Base-by-base conservation (phyloP, 1,140 invertebrate genomes). In the Lanistes nyassanus region DNA sequence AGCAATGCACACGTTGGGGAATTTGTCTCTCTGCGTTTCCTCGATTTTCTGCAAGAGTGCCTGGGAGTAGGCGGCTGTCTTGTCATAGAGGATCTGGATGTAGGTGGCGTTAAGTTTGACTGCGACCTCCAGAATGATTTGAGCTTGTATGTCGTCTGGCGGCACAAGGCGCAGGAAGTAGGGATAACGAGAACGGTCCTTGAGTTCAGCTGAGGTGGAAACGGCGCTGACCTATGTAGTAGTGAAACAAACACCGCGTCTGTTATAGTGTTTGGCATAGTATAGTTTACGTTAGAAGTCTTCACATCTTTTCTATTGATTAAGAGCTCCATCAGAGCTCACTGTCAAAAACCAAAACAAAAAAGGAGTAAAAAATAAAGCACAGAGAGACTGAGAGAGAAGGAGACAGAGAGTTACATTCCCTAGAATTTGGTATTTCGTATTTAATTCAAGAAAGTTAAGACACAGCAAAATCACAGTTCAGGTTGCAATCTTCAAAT, bases 141-240 rank as follows among this genome's bases (percentile, higher is more conserved):
- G 91, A 3, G 94, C 94, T 89, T 95, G 94, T 87, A 93, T 93
- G 81, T 92, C 92, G 89, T 95, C 94, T 0, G 93, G 93, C n/a
- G 94, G 94, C 29, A 95, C 94, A 3, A 94, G 93, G 4, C 94
- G 91, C 77, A 94, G 87, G 89, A 95, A 95, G 79, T 93, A 94
- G 56, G 92, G 92, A 88, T 93, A 95, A 78, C 93, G 90, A 74
- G 91, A 91, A 85, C 94, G 94, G 85, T 94, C 93, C 70, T 92
- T 93, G 47, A 95, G 89, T 85, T 94, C 93, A 69, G 91, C 91
- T 21, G 92, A 93, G 5, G 94, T 95, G 2, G 94, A 92, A 1
- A 93, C 94, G 87, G 94, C 95, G 37, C 93, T 94, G 80, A 95
- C 93, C 56, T 60, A 23, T 53, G 51, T 13, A 53, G 6, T 60